These are phyloP conservation scores for Eupithecia subfuscata DNA, from an alignment of 2,888 invertebrate species.

Conservation along the genomic window DNA sequence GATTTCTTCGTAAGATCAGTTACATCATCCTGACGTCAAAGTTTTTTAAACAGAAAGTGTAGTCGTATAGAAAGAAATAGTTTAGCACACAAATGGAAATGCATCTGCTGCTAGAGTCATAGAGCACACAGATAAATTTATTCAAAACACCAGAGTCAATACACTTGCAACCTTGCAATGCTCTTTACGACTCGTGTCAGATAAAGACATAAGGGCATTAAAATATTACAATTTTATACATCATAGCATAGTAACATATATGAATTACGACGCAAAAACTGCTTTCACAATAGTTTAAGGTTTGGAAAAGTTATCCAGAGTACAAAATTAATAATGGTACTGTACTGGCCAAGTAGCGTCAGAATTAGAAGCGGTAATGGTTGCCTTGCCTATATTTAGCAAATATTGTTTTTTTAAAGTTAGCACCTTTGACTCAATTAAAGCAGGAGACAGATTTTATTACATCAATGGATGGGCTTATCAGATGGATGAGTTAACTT, in stretches of 20 bases:
- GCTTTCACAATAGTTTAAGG: slow-evolving; percentile 5
- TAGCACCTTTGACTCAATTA: not conserved
- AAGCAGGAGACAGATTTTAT: not conserved
- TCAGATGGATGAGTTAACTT: not conserved
- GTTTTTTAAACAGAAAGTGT: slow-evolving; percentile 61
- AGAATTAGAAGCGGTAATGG: not conserved
- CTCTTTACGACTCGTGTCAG: slow-evolving; percentile 79
- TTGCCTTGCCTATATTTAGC: not conserved
- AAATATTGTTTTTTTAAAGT: not conserved
- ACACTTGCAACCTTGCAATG: slow-evolving; percentile 82
- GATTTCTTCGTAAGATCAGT: slow-evolving; percentile 60
- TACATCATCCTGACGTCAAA: slow-evolving; percentile 79
- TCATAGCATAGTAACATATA: slow-evolving; percentile 30
- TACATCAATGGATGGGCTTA: not conserved
- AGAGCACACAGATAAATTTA: slow-evolving; percentile 75
- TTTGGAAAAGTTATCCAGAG: not conserved
- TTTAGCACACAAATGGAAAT: slow-evolving; percentile 47
- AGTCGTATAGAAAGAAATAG: slow-evolving; percentile 52
- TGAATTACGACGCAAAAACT: slow-evolving; percentile 27
- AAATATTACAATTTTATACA: slow-evolving; percentile 69
- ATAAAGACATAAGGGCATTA: slow-evolving; percentile 80
- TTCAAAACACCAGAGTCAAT: slow-evolving; percentile 80
- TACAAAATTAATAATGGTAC: not conserved
- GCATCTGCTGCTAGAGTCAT: slow-evolving; percentile 70
- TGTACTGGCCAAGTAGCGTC: not conserved